Evolutionary conservation across 2,888 invertebrate species (phyloP), one percentile per base, ranked within the genome.

Genomic region (Spialia ferax): DNA sequence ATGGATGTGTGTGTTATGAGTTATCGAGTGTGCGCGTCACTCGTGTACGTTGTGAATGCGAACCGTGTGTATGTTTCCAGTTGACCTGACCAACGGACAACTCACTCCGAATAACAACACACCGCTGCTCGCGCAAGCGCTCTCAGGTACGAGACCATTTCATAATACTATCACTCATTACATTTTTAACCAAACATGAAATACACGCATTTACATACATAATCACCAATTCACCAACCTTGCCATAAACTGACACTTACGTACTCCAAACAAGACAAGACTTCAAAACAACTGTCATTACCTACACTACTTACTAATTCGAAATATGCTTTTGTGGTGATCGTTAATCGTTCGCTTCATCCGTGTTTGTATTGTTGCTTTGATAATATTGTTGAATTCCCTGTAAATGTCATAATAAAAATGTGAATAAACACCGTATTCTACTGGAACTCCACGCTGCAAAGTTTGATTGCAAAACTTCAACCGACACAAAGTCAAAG

Each of bases 41-140:
- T 80, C 86, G 83, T 85, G 84, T 85, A 81, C 82, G 86, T 90
- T 86, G 88, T 88, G 94, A 88, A 94, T 94, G 94, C 95, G 94
- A 95, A 94, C 89, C 89, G 88, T 94, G 94, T 95, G 94, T 95
- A 94, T 95, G 94, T 96, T 96, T 96, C 94, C 96, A 98, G 98
- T 98, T 96, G 98, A 98, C 95, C 96, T 98, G 95, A 97, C 97
- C 95, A 98, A 98, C 94, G 98, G 98, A 94, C 98, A 98, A 95
- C 96, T 98, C 94, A 98, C 98, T 91, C 98, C 98, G 94, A 98
- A 98, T 96, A 98, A 98, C 96, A 98, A 98, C 95, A 98, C 98
- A 91, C 98, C 98, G 90, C 96, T 98, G 94, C 96, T 98, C 95
- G 98, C 98, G 94, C 98, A 98, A 95, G 98, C 98, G 89, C 96